Evolutionary conservation across 2,113 vertebrate species (phyloP).

Genomic region (Pseudonaja textilis): DNA sequence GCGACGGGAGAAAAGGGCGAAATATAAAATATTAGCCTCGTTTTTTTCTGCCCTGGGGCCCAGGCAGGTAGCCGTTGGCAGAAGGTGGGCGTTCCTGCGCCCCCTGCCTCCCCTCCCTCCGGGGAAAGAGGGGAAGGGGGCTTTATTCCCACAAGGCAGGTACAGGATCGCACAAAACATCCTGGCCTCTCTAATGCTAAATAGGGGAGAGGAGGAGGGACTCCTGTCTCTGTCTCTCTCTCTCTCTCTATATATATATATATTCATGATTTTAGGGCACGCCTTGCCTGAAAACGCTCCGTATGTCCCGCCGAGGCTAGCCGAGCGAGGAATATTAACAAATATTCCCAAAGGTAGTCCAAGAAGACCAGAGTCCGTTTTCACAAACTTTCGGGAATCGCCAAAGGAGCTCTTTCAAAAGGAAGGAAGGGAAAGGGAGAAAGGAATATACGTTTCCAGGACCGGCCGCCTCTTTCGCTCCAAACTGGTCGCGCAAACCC

Average conservation of each 20-base stretch:
- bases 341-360: slow-evolving; percentile 44
- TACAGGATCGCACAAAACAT: not conserved
- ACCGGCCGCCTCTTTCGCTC: slow-evolving; percentile 26
- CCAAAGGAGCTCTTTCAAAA: accelerated
- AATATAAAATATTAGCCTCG: no score
- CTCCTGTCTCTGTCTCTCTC: no score
- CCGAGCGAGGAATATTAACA: slow-evolving; percentile 17
- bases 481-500: slow-evolving; percentile 21
- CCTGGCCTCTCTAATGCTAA: slow-evolving; percentile 17
- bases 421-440: not conserved
- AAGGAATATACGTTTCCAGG: slow-evolving; percentile 13
- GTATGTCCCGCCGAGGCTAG: not conserved
- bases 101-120: no score
- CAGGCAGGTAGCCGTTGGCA: slow-evolving; percentile 59
- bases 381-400: not conserved
- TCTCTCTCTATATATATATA: no score
- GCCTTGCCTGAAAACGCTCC: not conserved
- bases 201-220: not conserved
- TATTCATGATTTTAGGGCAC: not conserved
- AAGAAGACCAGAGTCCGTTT: not conserved
- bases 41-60: not conserved
- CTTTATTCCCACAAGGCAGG: not conserved
- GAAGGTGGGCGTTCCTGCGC: slow-evolving; percentile 19
- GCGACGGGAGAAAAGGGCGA: slow-evolving; percentile 33
- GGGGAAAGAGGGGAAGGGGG: not conserved